A percentile compares a stretch with the other conserved stretches of the same genome.
These are phyloP conservation scores for Sus scrofa DNA, from an alignment of 2,113 vertebrate genomes.

Conservation along the genomic window T2T-Sscrofa CM000825.6:63757001-63757500, in stretches of 20 bases:
- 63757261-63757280: neutral
- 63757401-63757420: neutral
- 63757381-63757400: neutral
- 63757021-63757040: neutral
- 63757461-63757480: neutral
- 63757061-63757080: neutral
- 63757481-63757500: neutral
- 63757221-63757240: neutral
- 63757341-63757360: neutral
- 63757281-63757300: neutral
- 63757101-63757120: neutral
- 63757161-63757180: neutral
- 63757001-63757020: neutral
- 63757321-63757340: neutral
- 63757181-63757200: neutral
- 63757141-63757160: neutral
- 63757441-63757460: slow-evolving; percentile 22
- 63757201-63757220: neutral
- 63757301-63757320: neutral
- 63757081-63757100: neutral
- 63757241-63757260: neutral
- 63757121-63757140: neutral
- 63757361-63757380: neutral
- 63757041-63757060: neutral
- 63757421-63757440: neutral